Evolutionary conservation across 2,888 invertebrate species (phyloP), one percentile per base, ranked within the genome.

Genomic region (Allygus modestus): DNA sequence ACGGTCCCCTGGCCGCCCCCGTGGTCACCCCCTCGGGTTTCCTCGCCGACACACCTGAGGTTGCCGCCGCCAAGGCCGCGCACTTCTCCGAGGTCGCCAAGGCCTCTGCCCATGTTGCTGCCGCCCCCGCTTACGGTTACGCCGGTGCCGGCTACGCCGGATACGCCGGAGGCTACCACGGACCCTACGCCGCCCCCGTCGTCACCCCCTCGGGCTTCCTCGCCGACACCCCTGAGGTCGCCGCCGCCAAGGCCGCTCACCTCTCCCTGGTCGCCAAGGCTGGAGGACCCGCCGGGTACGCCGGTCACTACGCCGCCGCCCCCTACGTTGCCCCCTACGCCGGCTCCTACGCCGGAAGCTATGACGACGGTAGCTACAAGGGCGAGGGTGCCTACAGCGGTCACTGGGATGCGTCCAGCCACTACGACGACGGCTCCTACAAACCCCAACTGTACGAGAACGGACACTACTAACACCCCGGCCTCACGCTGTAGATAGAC

Each of bases 11-110:
- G 20, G 84, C 84, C 28, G 79, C 85, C 9, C 85, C 85, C 11
- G 82, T 82, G 17, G 85, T 85, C 23, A 83, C 75, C 23, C 83
- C 73, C 37, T 65, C 61, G 31, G 85, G 85, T 17, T 82, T 85
- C 51, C 81, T 82, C 12, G 82, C 81, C 77, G 87, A 88, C 86
- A 88, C 88, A 87, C 89, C 89, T 87, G 89, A 89, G 87, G 89
- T 89, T 86, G 88, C 89, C 88, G 89, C 89, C 88, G 89, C 89
- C 82, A 87, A 87, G 82, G 88, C 88, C 73, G 88, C 89, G 46
- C 88, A 90, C 87, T 90, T 91, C 90, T 90, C 91, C 90, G 92
- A 90, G 87, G 88, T 88, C 75, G 87, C 88, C 85, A 88, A 87
- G 71, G 86, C 87, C 41, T 85, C 79, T 65, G 85, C 86, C 12